Evolutionary conservation across 2,888 invertebrate species (phyloP).

Genomic region (Protodeltote pygarga): DNA sequence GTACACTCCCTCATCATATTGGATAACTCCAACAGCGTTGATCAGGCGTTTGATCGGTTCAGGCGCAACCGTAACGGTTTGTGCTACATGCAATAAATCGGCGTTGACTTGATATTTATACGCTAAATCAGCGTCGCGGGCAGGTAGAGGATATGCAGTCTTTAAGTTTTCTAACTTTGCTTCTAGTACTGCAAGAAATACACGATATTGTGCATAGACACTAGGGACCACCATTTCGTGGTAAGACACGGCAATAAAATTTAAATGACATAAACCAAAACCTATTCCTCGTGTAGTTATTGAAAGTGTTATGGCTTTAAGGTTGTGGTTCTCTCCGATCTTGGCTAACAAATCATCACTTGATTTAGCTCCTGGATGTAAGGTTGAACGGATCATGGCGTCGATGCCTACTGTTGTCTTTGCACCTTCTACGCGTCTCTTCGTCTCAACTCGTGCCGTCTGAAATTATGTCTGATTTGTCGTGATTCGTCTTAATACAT

Average conservation of each 20-base stretch:
- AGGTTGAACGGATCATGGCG: neutral
- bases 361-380: conserved; percentile 4
- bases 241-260: conserved; percentile 7
- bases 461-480: no score
- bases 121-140: conserved; percentile 8
- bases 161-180: conserved; percentile 24
- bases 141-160: conserved; percentile 12
- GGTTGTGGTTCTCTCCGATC: conserved; percentile 6
- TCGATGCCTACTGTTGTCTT: neutral
- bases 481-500: no score
- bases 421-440: neutral
- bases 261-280: conserved; percentile 6
- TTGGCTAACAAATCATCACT: conserved; percentile 3
- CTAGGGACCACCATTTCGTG: conserved; percentile 11
- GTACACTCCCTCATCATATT: conserved; percentile 19
- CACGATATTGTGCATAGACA: conserved; percentile 15
- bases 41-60: conserved; percentile 17
- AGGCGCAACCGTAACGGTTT: conserved; percentile 21
- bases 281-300: conserved; percentile 8
- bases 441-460: no score
- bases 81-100: conserved; percentile 11
- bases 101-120: conserved; percentile 13
- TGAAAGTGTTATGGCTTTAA: conserved; percentile 3
- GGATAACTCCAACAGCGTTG: conserved; percentile 13
- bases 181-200: conserved; percentile 13